A percentile compares a stretch with the other conserved stretches of the same genome.
These are phyloP conservation scores for Lysandra coridon DNA, from an alignment of 2,888 invertebrate species.

Conservation along the genomic window DNA sequence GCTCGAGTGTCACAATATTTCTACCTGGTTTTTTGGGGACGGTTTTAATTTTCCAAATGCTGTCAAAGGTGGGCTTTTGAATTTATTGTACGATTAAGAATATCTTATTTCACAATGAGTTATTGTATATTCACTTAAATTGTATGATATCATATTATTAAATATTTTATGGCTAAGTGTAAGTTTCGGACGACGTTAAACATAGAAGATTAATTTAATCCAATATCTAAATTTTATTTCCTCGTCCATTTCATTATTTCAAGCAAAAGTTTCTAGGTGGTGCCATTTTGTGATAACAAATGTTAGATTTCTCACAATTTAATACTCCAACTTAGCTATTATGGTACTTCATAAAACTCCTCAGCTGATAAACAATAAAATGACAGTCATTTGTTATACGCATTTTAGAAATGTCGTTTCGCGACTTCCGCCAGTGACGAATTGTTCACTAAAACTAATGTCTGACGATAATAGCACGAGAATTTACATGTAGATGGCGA, in stretches of 20 bases:
- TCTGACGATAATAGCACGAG: neutral
- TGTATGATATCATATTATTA: neutral
- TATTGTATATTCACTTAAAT: neutral
- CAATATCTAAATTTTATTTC: too few species aligned
- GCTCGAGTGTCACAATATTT: slow-evolving; percentile 39
- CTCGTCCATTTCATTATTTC: neutral
- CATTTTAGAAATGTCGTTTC: slow-evolving; percentile 44
- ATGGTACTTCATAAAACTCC: neutral
- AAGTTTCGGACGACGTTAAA: too few species aligned
- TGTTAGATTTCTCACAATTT: neutral
- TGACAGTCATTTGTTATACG: slow-evolving; percentile 27
- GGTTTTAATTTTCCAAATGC: slow-evolving; percentile 8
- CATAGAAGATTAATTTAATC: too few species aligned
- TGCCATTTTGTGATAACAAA: neutral
- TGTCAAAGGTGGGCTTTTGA: neutral
- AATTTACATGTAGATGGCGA: neutral
- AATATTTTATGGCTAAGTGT: neutral
- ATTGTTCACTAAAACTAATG: slow-evolving; percentile 31
- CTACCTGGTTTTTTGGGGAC: slow-evolving; percentile 30
- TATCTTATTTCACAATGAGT: neutral
- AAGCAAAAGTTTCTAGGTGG: neutral
- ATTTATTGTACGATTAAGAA: neutral
- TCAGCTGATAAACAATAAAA: slow-evolving; percentile 13
- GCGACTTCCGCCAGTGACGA: slow-evolving; percentile 42
- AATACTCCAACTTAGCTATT: neutral